A percentile compares a stretch with the other conserved stretches of the same genome.
These are phyloP conservation scores for Sericinus montela DNA, from an alignment of 2,888 invertebrate genomes.

Conservation along the genomic window DNA sequence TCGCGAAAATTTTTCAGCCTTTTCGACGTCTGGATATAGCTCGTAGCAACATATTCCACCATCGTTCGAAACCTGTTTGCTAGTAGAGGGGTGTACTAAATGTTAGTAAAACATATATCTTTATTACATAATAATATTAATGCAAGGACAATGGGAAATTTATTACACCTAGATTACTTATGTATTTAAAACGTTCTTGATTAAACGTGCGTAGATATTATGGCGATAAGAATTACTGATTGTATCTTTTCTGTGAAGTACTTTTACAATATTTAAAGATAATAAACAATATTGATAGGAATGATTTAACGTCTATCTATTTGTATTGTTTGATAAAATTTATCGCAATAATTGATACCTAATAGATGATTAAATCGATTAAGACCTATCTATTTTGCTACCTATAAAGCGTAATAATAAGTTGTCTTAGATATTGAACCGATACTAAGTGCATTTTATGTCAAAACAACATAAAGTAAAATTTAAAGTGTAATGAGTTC, in stretches of 20 bases:
- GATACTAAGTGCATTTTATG: not conserved
- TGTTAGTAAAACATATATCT: too few relatives aligned
- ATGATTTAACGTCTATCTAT: constrained; percentile 65
- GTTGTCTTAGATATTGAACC: constrained; percentile 3
- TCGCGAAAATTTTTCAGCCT: too few relatives aligned
- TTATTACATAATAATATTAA: too few relatives aligned
- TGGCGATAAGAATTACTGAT: constrained; percentile 58
- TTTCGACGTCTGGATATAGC: too few relatives aligned
- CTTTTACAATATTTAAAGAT: constrained; percentile 68
- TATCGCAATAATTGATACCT: constrained; percentile 62
- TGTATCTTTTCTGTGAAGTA: constrained; percentile 64
- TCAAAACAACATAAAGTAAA: too few relatives aligned
- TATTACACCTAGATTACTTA: constrained; percentile 12
- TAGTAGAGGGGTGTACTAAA: too few relatives aligned
- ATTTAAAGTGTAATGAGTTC: too few relatives aligned
- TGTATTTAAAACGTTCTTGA: constrained; percentile 28
- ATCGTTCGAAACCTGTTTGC: too few relatives aligned
- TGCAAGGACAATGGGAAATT: not conserved
- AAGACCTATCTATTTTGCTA: constrained; percentile 37
- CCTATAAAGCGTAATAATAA: constrained; percentile 26
- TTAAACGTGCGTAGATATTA: constrained; percentile 40
- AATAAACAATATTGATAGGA: constrained; percentile 69
- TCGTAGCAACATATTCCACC: too few relatives aligned
- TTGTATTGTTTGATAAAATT: constrained; percentile 72
- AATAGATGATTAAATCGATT: constrained; percentile 44